Evolutionary conservation across 2,888 invertebrate genomes (phyloP).

Genomic region (Sarcophaga carnaria): DNA sequence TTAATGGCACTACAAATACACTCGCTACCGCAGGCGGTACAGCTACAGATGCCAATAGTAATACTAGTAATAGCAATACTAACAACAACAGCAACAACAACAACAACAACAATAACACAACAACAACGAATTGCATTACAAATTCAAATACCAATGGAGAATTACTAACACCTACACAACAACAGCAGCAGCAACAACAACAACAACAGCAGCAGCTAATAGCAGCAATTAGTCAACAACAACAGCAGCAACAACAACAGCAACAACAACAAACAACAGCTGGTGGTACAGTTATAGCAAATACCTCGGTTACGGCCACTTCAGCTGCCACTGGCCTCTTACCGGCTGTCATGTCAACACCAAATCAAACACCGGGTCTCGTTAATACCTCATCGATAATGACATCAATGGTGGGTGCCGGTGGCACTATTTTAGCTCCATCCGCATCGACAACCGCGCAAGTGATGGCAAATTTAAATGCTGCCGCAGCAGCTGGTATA

Average conservation of each 20-base stretch:
- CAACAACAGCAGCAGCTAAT: conserved; percentile 69
- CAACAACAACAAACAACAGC: conserved; percentile 58
- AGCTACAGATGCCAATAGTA: conserved; percentile 63
- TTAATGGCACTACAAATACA: conserved; percentile 71
- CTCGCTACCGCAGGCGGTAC: conserved; percentile 70
- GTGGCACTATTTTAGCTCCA: conserved; percentile 71
- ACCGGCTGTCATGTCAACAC: conserved; percentile 77
- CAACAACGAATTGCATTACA: conserved; percentile 65
- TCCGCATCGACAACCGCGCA: conserved; percentile 78
- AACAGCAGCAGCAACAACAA: conserved; percentile 72
- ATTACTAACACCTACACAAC: conserved; percentile 68
- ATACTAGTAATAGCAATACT: conserved; percentile 58
- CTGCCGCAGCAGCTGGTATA: conserved; percentile 76
- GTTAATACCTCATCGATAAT: conserved; percentile 73
- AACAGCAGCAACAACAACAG: conserved; percentile 54
- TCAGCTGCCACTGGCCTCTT: conserved; percentile 76
- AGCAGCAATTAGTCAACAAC: conserved; percentile 72
- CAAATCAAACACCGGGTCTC: conserved; percentile 69
- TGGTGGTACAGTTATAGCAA: conserved; percentile 56
- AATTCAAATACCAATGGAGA: conserved; percentile 58
- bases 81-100: conserved; percentile 46
- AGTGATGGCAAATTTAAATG: conserved; percentile 80
- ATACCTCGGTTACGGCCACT: conserved; percentile 76
- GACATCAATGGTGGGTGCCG: conserved; percentile 73
- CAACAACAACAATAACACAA: conserved; percentile 68